Evolutionary conservation across 2,113 vertebrate species (phyloP).

Genomic region (Syrmaticus mikado): DNA sequence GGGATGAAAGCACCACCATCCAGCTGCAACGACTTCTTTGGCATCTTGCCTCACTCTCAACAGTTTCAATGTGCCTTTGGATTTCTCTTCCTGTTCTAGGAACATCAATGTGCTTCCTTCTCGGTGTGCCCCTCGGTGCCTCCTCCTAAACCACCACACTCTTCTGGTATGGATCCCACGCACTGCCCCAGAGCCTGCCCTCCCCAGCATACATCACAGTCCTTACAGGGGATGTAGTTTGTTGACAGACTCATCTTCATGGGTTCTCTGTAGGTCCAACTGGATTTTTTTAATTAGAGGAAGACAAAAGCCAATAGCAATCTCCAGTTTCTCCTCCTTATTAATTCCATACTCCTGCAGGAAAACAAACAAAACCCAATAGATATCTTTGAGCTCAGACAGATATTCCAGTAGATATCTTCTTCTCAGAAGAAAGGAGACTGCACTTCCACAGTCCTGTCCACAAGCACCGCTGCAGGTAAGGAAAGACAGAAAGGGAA

Average conservation of each 20-base stretch:
- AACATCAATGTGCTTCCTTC: background rate
- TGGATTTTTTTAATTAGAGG: slow-evolving; percentile 96
- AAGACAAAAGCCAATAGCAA: slow-evolving; percentile 95
- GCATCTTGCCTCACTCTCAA: background rate
- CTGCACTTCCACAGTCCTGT: background rate
- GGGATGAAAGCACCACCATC: background rate
- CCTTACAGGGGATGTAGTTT: slow-evolving; percentile 95
- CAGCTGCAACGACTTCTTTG: background rate
- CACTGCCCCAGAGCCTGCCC: background rate
- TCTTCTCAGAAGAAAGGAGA: background rate
- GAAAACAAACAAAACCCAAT: background rate
- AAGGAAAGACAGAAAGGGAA: background rate
- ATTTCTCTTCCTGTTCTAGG: background rate
- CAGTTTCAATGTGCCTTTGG: background rate
- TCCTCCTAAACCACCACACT: background rate
- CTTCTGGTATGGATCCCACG: background rate
- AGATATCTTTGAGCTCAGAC: background rate
- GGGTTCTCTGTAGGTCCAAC: slow-evolving; percentile 95
- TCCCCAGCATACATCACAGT: background rate
- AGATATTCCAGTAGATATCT: background rate
- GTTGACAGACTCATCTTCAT: slow-evolving; percentile 98
- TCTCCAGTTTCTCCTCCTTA: slow-evolving; percentile 95
- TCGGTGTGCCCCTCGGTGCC: background rate
- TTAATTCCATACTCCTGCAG: slow-evolving; percentile 94
- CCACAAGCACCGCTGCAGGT: fast-evolving